phyloP scores from a whole-genome alignment of 2,113 vertebrate species.

The Daphoenositta chrysoptera region DNA sequence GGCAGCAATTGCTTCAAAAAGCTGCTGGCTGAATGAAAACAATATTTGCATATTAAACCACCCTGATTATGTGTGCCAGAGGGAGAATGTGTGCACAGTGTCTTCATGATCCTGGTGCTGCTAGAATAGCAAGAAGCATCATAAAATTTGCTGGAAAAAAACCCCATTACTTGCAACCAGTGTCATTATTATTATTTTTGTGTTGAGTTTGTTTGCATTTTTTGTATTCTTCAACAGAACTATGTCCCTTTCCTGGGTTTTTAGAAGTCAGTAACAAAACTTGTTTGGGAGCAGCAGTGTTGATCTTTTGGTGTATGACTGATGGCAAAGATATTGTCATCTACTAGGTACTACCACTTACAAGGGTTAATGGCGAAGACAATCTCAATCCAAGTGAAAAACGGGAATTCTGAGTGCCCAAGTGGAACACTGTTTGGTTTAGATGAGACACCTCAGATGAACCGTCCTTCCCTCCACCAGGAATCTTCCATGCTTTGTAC shows the following conservation, averaged over 20 bases:
- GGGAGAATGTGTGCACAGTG: background rate
- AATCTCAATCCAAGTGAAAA: background rate
- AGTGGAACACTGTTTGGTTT: background rate
- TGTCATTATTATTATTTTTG: background rate
- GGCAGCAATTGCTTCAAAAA: background rate
- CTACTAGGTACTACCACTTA: background rate
- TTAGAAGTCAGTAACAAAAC: background rate
- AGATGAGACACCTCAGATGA: background rate
- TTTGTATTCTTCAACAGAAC: background rate
- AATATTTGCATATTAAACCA: background rate
- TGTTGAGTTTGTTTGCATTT: background rate
- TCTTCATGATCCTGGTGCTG: background rate
- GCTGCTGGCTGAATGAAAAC: background rate
- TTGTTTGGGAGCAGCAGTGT: background rate
- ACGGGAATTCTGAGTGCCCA: background rate
- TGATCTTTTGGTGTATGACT: background rate
- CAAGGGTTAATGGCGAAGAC: background rate
- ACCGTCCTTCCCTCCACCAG: background rate
- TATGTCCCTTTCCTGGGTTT: background rate
- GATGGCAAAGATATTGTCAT: background rate
- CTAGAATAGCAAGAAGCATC: background rate
- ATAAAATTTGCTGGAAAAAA: background rate
- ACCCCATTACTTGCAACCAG: background rate
- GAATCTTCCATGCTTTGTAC: background rate
- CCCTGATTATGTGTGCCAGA: background rate